Conservation (phyloP, 2,888 invertebrate species). For the Sinohyriopsis cumingii region DNA sequence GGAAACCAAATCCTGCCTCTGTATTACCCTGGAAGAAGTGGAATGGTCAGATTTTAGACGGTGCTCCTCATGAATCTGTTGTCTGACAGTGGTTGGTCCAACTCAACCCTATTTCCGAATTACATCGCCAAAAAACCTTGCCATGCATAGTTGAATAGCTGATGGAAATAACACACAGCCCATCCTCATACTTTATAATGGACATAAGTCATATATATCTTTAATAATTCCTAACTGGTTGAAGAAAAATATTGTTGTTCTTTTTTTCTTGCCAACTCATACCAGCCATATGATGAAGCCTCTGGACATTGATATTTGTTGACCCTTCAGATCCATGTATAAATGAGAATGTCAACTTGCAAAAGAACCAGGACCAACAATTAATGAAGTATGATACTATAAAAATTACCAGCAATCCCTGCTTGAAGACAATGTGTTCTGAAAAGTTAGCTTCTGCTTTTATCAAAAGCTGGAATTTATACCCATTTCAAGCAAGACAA, state of each 20-base stretch:
- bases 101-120: too few relatives aligned
- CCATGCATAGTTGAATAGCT: too few relatives aligned
- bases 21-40: too few relatives aligned
- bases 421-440: slow-evolving; percentile 13
- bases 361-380: slow-evolving; percentile 9
- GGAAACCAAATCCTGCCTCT: too few relatives aligned
- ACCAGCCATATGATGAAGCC: slow-evolving; percentile 18
- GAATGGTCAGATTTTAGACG: too few relatives aligned
- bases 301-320: slow-evolving; percentile 13
- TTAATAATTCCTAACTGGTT: slow-evolving; percentile 13
- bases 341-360: slow-evolving; percentile 19
- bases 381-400: slow-evolving; percentile 18
- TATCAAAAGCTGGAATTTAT: slow-evolving; percentile 15
- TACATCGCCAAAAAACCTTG: too few relatives aligned
- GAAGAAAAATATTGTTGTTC: slow-evolving; percentile 14
- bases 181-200: slow-evolving; percentile 12
- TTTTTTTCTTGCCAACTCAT: slow-evolving; percentile 23
- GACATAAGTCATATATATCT: slow-evolving; percentile 16
- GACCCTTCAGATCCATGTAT: slow-evolving; percentile 19
- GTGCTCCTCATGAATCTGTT: too few relatives aligned
- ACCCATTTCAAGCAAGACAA: slow-evolving; percentile 2
- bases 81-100: too few relatives aligned
- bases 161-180: too few relatives aligned
- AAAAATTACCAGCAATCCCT: slow-evolving; percentile 13
- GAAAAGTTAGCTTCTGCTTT: slow-evolving; percentile 18